Conservation (phyloP, 1,140 invertebrate genomes). For the Pseudomyrmex pallidus region DNA sequence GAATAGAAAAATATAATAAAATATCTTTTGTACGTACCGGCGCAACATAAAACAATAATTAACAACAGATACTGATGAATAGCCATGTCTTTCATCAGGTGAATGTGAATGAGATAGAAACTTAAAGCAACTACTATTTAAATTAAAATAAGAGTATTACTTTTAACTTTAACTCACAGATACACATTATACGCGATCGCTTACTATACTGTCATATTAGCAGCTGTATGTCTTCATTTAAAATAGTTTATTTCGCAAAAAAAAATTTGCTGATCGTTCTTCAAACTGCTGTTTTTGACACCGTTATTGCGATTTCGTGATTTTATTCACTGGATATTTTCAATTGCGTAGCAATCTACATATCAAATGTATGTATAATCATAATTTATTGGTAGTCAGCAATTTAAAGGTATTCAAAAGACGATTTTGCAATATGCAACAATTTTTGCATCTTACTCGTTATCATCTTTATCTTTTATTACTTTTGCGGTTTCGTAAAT, state of each 20-base stretch:
- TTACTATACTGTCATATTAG: neutral
- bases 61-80: neutral
- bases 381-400: slow-evolving; percentile 6
- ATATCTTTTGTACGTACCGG: slow-evolving; percentile 6
- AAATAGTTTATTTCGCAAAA: slow-evolving; percentile 22
- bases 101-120: neutral
- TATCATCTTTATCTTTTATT: slow-evolving; percentile 1
- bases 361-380: neutral
- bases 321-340: neutral
- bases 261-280: slow-evolving; percentile 56
- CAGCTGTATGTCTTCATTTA: slow-evolving; percentile 5
- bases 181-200: neutral
- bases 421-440: slow-evolving; percentile 13
- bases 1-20: neutral
- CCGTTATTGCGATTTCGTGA: slow-evolving; percentile 14
- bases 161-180: neutral
- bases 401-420: slow-evolving; percentile 11
- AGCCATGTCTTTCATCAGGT: slow-evolving; percentile 10
- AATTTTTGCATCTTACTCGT: neutral
- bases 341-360: neutral
- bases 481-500: neutral
- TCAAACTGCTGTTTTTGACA: slow-evolving; percentile 20
- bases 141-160: neutral
- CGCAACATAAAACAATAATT: slow-evolving; percentile 48
- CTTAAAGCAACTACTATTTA: neutral